Evolutionary conservation across 2,888 invertebrate genomes (phyloP), one percentile per base, ranked within the genome.

Genomic region (Gastracanthus pulcherrimus): DNA sequence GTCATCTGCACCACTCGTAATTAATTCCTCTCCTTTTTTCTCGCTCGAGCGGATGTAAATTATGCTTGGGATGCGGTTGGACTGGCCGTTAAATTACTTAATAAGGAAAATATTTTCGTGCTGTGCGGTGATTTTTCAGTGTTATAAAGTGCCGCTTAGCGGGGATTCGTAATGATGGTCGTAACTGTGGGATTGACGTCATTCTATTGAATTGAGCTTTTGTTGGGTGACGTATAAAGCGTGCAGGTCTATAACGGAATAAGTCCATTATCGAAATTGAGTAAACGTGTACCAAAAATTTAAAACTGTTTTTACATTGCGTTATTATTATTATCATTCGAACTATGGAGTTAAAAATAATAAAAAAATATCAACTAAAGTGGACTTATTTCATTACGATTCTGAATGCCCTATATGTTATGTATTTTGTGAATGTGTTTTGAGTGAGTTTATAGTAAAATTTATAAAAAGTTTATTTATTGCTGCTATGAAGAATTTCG

Each of bases 11-110:
- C 19, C 29, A 45, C 23, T 36, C 60, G 64, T 76, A 80, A 80
- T 80, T 76, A 71, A 76, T 80, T 76, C 71, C 48, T 58, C n/a
- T 38, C 41, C 41, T 62, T 77, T 71, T 77, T 13, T 23, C 19
- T n/a, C 16, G 23, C n/a, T 36, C 2, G 36, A 3, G 72, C 38
- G n/a, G n/a, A n/a, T n/a, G n/a, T 80, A 75, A 80, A 64, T 79
- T 70, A 64, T n/a, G 13, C 31, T n/a, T n/a, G n/a, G 41, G 23
- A 11, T 34, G 58, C 23, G 51, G 3, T 9, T 36, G n/a, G n/a
- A n/a, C 16, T 19, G 3, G n/a, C n/a, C 29, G 45, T 31, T 62
- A 34, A 70, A 80, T 80, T 72, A 67, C 77, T 74, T 76, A 81
- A 81, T 77, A 74, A 66, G 71, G 60, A 58, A 64, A 66, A 51